phyloP scores from a whole-genome alignment of 2,888 invertebrate species.

The Troides oblongomaculatus region DNA sequence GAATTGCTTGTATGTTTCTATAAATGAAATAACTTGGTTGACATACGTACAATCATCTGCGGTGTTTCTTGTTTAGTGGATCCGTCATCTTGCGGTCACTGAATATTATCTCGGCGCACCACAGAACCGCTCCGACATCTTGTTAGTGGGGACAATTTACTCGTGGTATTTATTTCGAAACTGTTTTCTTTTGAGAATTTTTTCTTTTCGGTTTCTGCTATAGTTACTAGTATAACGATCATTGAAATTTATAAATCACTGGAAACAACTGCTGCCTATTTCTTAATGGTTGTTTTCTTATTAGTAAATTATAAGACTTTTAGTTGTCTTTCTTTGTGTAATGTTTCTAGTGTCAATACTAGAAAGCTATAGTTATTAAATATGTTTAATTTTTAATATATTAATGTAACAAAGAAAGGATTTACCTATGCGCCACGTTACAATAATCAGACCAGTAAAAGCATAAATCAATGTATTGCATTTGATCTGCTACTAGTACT shows the following conservation, averaged over 20 bases:
- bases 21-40: conserved; percentile 17
- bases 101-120: conserved; percentile 51
- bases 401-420: too few species aligned
- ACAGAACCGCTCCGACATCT: conserved; percentile 50
- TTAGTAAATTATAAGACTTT: too few species aligned
- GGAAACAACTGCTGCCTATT: too few species aligned
- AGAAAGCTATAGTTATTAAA: background rate
- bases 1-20: conserved; percentile 7
- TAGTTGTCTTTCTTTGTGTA: background rate
- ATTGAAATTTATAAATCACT: too few species aligned
- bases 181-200: conserved; percentile 30
- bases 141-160: conserved; percentile 66
- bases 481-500: too few species aligned
- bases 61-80: conserved; percentile 51
- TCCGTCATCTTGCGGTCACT: conserved; percentile 59
- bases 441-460: too few species aligned
- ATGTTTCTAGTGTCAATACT: background rate
- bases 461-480: too few species aligned
- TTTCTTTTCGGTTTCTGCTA: background rate
- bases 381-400: too few species aligned
- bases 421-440: too few species aligned
- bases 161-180: conserved; percentile 44
- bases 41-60: conserved; percentile 32
- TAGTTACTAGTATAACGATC: too few species aligned
- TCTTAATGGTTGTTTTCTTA: too few species aligned